Base-by-base conservation (phyloP, 1,140 invertebrate genomes). In the Harpegnathos saltator region DNA sequence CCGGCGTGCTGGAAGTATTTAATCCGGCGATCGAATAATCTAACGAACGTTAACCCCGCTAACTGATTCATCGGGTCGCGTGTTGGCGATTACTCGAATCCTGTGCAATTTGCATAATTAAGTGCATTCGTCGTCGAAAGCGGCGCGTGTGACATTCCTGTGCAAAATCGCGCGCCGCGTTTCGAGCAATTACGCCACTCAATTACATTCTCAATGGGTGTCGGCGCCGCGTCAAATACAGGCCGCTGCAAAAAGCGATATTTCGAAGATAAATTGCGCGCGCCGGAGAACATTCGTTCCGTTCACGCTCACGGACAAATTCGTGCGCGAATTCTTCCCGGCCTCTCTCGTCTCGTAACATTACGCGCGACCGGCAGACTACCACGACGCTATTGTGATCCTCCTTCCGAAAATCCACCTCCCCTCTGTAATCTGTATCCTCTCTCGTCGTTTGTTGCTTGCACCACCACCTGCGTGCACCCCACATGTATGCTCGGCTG, bases 81-180 rank as follows among this genome's bases (percentile, higher is more conserved):
- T 88, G 83, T 88, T 88, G 87, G 87, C 87, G 86, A 88, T 88
- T 85, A 87, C 75, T 78, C 77, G 83, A 33, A 68, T 54, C 77
- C 71, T 65, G 75, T 26, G 50, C 78, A 72, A 88, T 88, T 88
- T 88, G 86, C 83, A 85, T 88, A 88, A 88, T 88, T 82, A 88
- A 88, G 87, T 82, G 72, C 85, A 72, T 74, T 88, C 82, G 66
- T 85, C 85, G 85, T 78, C 66, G 66, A 71, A 69, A 81, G 74
- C 84, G 65, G 68, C 63, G 86, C 29, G 29, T 61, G 78, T 62
- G 29, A 73, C 38, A 62, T 75, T 75, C 33, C 59, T 38, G 44
- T 14, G n/a, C 58, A 74, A 82, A 82, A 81, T 81, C 19, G 29
- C 5, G 29, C 5, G 33, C 11, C 52, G n/a, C 62, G 50, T 75